Evolutionary conservation across 2,888 invertebrate species (phyloP).

Genomic region (Pemphredon lugubris): DNA sequence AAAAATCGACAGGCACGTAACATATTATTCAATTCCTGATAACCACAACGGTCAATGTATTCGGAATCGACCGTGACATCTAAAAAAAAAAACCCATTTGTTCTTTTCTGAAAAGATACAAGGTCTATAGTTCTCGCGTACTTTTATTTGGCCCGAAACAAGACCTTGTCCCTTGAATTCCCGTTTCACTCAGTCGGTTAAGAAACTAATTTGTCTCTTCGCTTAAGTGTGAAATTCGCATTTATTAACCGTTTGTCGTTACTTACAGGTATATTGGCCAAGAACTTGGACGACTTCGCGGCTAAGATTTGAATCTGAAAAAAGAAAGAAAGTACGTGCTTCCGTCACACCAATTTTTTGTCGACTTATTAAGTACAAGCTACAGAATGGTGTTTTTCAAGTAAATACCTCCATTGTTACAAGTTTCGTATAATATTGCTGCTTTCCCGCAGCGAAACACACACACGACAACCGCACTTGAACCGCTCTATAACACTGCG

Average conservation of each 20-base stretch:
- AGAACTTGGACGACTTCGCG: conserved; percentile 75
- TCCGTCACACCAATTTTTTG: not conserved
- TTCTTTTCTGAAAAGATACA: no score
- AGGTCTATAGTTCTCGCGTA: no score
- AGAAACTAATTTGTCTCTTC: not conserved
- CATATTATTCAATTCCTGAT: no score
- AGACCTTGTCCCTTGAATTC: not conserved
- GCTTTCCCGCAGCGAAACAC: not conserved
- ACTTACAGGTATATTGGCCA: conserved; percentile 78
- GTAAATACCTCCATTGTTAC: conserved; percentile 44
- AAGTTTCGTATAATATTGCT: not conserved
- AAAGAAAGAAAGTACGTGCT: conserved; percentile 11
- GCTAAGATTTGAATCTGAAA: conserved; percentile 79
- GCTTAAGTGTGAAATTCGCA: not conserved
- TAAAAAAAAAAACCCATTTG: no score
- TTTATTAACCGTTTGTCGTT: conserved; percentile 5
- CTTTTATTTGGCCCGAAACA: no score
- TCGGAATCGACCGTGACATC: no score
- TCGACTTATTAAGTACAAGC: not conserved
- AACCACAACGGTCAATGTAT: no score
- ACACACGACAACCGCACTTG: no score
- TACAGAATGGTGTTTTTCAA: not conserved
- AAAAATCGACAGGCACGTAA: not conserved
- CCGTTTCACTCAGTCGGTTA: not conserved
- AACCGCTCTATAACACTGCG: not conserved